These are phyloP conservation scores for Columba janthina DNA, from an alignment of 2,113 vertebrate species.

Conservation along the genomic window DNA sequence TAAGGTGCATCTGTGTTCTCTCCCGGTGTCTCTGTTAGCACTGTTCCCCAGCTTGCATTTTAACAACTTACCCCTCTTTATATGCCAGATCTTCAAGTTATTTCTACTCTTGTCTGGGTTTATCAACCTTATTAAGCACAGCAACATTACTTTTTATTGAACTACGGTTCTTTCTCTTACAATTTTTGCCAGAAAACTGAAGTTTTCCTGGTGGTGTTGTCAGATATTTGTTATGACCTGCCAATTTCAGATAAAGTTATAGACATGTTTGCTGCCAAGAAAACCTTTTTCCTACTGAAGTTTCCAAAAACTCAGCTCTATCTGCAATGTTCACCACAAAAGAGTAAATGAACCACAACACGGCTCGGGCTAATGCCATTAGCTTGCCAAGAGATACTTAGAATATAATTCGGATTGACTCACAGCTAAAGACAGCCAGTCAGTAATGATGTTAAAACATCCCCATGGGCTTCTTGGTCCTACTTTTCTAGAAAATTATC, in stretches of 20 bases:
- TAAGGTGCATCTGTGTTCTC: background rate
- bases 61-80: background rate
- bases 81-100: background rate
- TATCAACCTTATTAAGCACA: background rate
- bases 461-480: background rate
- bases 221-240: background rate
- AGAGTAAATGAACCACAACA: background rate
- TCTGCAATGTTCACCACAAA: background rate
- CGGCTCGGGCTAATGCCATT: background rate
- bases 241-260: background rate
- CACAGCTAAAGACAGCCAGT: background rate
- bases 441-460: background rate
- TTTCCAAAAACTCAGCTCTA: background rate
- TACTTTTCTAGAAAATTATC: background rate
- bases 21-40: background rate
- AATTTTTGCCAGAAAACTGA: background rate
- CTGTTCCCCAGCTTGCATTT: background rate
- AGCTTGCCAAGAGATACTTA: background rate
- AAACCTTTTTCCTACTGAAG: background rate
- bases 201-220: background rate
- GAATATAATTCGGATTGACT: background rate
- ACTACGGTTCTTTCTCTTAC: background rate
- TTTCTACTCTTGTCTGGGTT: background rate
- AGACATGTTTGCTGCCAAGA: background rate
- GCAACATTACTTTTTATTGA: background rate